These are phyloP conservation scores for Coracopsis vasa DNA, from an alignment of 2,113 vertebrate genomes.

Conservation along the genomic window DNA sequence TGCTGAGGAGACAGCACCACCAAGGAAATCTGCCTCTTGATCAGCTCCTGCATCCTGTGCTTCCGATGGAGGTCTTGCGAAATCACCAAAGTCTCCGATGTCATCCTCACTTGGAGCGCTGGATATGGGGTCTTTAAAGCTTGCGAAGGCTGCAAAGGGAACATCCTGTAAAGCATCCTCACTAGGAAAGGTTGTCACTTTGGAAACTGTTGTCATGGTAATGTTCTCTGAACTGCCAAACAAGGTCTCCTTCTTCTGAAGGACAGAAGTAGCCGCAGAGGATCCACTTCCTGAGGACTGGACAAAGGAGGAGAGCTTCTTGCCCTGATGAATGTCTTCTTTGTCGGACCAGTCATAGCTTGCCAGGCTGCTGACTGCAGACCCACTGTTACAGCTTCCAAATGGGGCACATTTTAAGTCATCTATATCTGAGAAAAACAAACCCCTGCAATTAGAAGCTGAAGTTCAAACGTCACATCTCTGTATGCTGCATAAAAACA, in stretches of 20 bases:
- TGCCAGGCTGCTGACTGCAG: slow-evolving; percentile 80
- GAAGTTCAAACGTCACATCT: background rate
- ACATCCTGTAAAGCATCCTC: slow-evolving; percentile 75
- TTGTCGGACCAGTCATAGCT: slow-evolving; percentile 90
- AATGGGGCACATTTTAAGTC: slow-evolving; percentile 91
- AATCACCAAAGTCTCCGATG: slow-evolving; percentile 82
- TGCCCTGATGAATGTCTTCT: slow-evolving; percentile 81
- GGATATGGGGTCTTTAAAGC: slow-evolving; percentile 68
- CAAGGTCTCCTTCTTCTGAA: slow-evolving; percentile 84
- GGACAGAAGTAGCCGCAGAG: slow-evolving; percentile 69
- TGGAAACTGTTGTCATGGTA: slow-evolving; percentile 79
- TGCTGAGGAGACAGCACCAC: background rate
- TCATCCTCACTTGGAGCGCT: slow-evolving; percentile 48
- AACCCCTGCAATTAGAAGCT: slow-evolving; percentile 62
- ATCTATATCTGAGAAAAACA: slow-evolving; percentile 89
- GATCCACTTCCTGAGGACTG: slow-evolving; percentile 71
- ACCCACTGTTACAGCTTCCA: slow-evolving; percentile 77
- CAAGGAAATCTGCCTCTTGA: slow-evolving; percentile 27
- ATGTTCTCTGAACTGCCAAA: slow-evolving; percentile 89
- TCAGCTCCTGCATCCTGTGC: slow-evolving; percentile 43
- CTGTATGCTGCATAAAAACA: background rate
- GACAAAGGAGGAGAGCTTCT: slow-evolving; percentile 67
- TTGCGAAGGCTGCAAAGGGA: slow-evolving; percentile 79
- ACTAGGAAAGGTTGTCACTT: slow-evolving; percentile 76
- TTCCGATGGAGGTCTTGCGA: slow-evolving; percentile 71